Percentiles rank a stretch among this genome's conserved stretches.
Conservation (phyloP, 2,113 vertebrate species). For the Podarcis muralis region DNA sequence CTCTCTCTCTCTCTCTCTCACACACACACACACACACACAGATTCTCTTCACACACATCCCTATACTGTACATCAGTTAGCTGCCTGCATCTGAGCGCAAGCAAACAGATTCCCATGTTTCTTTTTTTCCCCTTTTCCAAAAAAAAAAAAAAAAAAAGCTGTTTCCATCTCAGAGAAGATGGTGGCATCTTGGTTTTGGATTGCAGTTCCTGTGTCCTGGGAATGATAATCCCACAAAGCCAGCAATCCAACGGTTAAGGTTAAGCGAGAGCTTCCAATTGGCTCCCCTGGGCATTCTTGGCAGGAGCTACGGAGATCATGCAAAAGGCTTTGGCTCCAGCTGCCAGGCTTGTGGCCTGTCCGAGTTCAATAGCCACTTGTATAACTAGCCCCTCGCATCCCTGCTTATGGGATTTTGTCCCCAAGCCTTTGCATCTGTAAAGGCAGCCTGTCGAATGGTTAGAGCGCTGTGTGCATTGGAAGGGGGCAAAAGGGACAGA, state of each 20-base stretch:
- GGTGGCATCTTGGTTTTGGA: neutral
- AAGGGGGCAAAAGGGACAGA: neutral
- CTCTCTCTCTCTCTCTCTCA: no score
- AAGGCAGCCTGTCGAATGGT: neutral
- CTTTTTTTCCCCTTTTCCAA: no score
- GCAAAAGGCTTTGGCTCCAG: slow-evolving; percentile 5
- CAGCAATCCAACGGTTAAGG: slow-evolving; percentile 13
- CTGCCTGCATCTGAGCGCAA: neutral
- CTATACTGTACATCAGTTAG: no score
- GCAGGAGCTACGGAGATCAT: slow-evolving; percentile 7
- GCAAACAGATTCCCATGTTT: neutral
- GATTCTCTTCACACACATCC: neutral
- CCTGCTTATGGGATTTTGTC: neutral
- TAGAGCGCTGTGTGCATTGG: neutral
- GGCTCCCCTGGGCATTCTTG: neutral
- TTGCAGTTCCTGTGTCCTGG: neutral
- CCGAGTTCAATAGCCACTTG: neutral
- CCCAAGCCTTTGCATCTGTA: neutral
- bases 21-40: neutral
- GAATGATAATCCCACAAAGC: neutral
- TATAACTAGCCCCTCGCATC: slow-evolving; percentile 4
- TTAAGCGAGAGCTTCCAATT: neutral
- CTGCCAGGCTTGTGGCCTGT: neutral
- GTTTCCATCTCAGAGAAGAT: neutral
- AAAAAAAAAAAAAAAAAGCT: neutral